Evolutionary conservation across 2,888 invertebrate genomes (phyloP), one percentile per base, ranked within the genome.

Genomic region (Dasypogon diadema): DNA sequence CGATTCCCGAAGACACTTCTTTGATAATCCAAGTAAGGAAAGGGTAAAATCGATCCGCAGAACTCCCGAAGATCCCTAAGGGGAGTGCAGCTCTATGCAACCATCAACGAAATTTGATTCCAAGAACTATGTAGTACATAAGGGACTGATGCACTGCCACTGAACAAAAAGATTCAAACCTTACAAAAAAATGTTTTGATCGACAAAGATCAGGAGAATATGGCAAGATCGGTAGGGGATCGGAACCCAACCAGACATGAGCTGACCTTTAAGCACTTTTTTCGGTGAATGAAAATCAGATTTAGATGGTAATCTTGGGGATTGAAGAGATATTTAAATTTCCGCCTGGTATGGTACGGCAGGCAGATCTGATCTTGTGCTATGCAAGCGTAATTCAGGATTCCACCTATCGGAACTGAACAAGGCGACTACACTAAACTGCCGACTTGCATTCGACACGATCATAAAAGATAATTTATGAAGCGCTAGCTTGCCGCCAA

Each of bases 221-320:
- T 42, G 2, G 42, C 42, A 42, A n/a, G 12, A 42, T 12, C 42
- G 42, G 2, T 12, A 12, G 2, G 42, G 42, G 42, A 42, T 12
- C 42, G 12, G n/a, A 2, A 42, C 8, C 12, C 42, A 12, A 42
- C 42, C 42, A 42, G 42, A 42, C 42, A 42, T 3, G 42, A 42
- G n/a, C n/a, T 42, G 37, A 68, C 51, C 51, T 51, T 16, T 51
- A 48, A 68, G 68, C 21, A 42, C 24, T 68, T 68, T 46, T 12
- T n/a, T n/a, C n/a, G 2, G 24, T 56, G 56, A 51, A 51, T 51
- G 51, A 51, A 51, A 51, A 51, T 51, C 14, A 51, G 22, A 51
- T 51, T 51, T n/a, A 51, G 51, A 51, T 51, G 16, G 12, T 48
- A 48, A 48, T 48, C 48, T 48, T n/a, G 30, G 30, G 30, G 8